Evolutionary conservation across 2,113 vertebrate species (phyloP), one percentile per base, ranked within the genome.

Genomic region (Xiphophorus hellerii): DNA sequence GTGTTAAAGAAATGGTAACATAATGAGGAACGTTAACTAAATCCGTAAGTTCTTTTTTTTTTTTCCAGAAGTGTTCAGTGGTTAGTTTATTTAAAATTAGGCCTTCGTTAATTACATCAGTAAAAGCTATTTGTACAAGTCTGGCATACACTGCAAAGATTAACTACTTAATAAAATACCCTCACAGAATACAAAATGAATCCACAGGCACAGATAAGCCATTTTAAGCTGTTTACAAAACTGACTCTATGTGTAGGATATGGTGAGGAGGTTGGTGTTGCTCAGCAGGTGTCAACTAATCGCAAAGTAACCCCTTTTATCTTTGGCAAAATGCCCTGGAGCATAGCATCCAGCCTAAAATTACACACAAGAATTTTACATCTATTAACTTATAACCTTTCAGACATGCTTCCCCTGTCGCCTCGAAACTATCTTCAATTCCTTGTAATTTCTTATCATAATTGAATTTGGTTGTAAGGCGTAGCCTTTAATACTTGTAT

Each of bases 21-120:
- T 9, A n/a, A 25, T 58, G 22, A 58, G 25, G 4, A 39, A 39
- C 12, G 11, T 13, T 42, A 28, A 17, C 0, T 67, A 51, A 42
- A 75, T 29, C 42, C 5, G 25, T 2, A 61, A 39, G 4, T 20
- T 62, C 33, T 31, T 30, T 30, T 35, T 33, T 35, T 11, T 10
- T 37, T 11, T 2, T 1, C 35, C 35, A 22, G 5, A 25, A 10
- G 51, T n/a, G 15, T 30, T 76, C 20, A 37, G 22, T 6, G 28
- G 5, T 68, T 25, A 42, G 27, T 17, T 33, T 28, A 14, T n/a
- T 58, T 69, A 1, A 71, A 78, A 62, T 29, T 25, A 61, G 62
- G 48, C 48, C 4, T 17, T 25, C 3, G 72, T 82, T 54, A 54
- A 27, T 77, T 74, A 33, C 31, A 73, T 62, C 62, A 72, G 20